Base-by-base conservation (phyloP, 2,797 vertebrate species). In the Muscicapa striata region DNA sequence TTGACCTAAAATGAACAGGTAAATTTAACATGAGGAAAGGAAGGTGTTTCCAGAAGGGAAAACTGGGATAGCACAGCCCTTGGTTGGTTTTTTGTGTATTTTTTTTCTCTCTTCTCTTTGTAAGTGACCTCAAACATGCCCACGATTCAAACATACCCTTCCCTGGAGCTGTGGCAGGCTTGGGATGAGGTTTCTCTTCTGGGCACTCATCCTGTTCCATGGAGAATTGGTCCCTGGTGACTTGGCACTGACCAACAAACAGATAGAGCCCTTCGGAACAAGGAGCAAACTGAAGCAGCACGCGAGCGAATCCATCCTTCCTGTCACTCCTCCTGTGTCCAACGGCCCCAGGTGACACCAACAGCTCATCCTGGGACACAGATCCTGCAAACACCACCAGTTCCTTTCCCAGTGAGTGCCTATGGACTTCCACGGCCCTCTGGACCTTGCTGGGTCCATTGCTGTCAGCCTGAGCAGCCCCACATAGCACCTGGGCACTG, bases 171-270 rank as follows among this genome's bases (percentile, higher is more conserved):
- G 97, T 77, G 93, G 95, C 89, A 91, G 87, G 95, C 95, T 90
- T 90, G 96, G 96, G 95, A 46, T 64, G 24, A 96, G 90, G 84
- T 52, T 93, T 97, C 75, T 97, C 93, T 91, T 96, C 94, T 95
- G 96, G 96, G 95, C 92, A 96, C 90, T 84, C 86, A 45, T 80
- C 94, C 85, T 91, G 87, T 89, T 84, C 93, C 94, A 91, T 3
- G 94, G 76, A 97, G 97, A 96, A 97, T 97, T 98, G 98, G 98
- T 98, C 98, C 98, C 98, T 74, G 89, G 95, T 96, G 96, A 96
- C 97, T 96, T 93, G 96, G 96, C 96, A 94, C 94, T 95, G 96
- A 87, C 95, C 93, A 72, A 80, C 52, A 3, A 13, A 52, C 45
- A 16, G 96, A 89, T 32, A 51, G 87, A 90, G 76, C 61, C 90